phyloP scores from a whole-genome alignment of 2,888 invertebrate genomes.

The Drosophila putrida region DNA sequence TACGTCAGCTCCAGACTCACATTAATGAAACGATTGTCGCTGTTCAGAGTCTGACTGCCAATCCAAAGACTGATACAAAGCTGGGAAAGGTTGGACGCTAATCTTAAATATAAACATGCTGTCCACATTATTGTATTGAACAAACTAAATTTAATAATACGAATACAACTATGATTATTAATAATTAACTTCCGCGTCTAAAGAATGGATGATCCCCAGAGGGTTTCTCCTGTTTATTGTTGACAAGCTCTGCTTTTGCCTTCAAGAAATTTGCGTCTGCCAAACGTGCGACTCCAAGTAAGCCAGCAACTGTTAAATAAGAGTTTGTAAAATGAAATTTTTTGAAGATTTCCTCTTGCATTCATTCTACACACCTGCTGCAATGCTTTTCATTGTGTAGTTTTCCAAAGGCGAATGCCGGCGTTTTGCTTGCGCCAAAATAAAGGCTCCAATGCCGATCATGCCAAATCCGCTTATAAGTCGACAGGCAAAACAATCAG shows the following conservation, averaged over 20 bases:
- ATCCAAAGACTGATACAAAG: slow-evolving; percentile 98
- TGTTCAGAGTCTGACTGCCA: slow-evolving; percentile 96
- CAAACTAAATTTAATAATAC: slow-evolving; percentile 42
- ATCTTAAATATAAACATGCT: not conserved
- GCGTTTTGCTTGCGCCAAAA: slow-evolving; percentile 87
- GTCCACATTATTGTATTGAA: slow-evolving; percentile 36
- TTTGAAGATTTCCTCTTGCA: not conserved
- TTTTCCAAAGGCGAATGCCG: slow-evolving; percentile 76
- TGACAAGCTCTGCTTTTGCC: slow-evolving; percentile 36
- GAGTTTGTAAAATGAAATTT: too few species aligned
- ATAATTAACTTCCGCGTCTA: slow-evolving; percentile 48
- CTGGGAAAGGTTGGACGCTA: slow-evolving; percentile 95
- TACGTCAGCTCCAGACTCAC: slow-evolving; percentile 91
- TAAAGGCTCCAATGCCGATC: slow-evolving; percentile 88
- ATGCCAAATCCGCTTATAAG: slow-evolving; percentile 88
- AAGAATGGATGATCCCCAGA: slow-evolving; percentile 44
- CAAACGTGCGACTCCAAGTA: slow-evolving; percentile 88
- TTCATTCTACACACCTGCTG: slow-evolving; percentile 62
- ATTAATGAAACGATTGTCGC: slow-evolving; percentile 98
- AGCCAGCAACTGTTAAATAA: slow-evolving; percentile 86
- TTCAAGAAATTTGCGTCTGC: slow-evolving; percentile 84
- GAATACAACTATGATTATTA: slow-evolving; percentile 12
- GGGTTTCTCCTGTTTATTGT: slow-evolving; percentile 34
- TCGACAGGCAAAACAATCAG: slow-evolving; percentile 88
- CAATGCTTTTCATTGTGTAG: slow-evolving; percentile 69